A percentile compares a stretch with the other conserved stretches of the same genome.
Evolutionary conservation across 2,888 invertebrate genomes (phyloP).

Genomic region (Dromius quadrimaculatus): DNA sequence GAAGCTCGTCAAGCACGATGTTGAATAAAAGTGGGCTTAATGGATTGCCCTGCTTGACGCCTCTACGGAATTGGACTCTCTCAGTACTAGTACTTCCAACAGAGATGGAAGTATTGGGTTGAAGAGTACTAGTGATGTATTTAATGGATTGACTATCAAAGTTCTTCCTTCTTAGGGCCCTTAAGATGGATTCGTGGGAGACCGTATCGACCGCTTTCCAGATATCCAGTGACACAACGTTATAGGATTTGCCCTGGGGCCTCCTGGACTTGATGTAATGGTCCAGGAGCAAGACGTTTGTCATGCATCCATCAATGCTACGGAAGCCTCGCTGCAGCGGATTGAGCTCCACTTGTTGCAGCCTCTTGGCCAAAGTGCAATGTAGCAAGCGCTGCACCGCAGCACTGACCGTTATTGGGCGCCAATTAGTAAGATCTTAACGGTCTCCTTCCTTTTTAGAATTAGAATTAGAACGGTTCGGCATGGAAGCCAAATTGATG

Average conservation of each 20-base stretch:
- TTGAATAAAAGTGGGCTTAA: too few relatives aligned
- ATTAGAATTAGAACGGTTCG: conserved; percentile 54
- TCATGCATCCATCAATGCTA: conserved; percentile 61
- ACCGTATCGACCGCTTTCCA: conserved; percentile 64
- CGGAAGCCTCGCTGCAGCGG: conserved; percentile 59
- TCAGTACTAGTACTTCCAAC: too few relatives aligned
- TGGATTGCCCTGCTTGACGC: too few relatives aligned
- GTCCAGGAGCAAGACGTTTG: conserved; percentile 60
- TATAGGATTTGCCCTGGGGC: conserved; percentile 57
- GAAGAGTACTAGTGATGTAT: too few relatives aligned
- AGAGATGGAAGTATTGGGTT: too few relatives aligned
- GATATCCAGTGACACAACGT: conserved; percentile 63
- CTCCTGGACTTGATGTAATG: conserved; percentile 58
- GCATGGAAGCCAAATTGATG: not conserved
- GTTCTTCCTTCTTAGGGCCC: too few relatives aligned
- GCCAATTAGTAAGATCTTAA: conserved; percentile 56
- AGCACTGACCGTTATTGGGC: conserved; percentile 59
- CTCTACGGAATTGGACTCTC: too few relatives aligned
- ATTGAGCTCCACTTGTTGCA: conserved; percentile 52
- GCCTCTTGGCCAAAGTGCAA: conserved; percentile 54
- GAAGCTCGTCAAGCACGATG: not conserved
- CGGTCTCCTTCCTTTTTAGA: conserved; percentile 55
- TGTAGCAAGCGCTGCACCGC: conserved; percentile 57
- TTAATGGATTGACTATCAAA: too few relatives aligned
- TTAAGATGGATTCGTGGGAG: conserved; percentile 54